phyloP scores from a whole-genome alignment of 2,113 vertebrate species.

The Sterrhoptilus dennistouni region DNA sequence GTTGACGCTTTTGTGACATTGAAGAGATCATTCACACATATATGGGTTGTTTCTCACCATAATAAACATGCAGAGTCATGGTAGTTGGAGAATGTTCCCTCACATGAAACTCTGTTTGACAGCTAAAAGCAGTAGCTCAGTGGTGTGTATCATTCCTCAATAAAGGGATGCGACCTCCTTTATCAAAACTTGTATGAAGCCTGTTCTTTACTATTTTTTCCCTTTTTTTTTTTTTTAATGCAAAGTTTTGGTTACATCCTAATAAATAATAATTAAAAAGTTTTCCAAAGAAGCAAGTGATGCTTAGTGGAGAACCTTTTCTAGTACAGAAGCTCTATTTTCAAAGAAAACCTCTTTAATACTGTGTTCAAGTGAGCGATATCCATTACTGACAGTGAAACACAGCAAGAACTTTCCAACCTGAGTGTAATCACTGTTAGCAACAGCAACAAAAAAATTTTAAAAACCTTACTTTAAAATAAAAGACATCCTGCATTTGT shows the following conservation, averaged over 20 bases:
- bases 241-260: neutral
- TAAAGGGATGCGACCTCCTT: neutral
- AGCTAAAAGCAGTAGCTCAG: neutral
- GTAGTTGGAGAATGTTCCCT: neutral
- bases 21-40: neutral
- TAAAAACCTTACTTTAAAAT: neutral
- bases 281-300: neutral
- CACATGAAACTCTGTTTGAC: neutral
- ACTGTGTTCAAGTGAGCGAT: neutral
- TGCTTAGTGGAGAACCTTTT: neutral
- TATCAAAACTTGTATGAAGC: accelerated
- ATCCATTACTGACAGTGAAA: neutral
- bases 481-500: neutral
- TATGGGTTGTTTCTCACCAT: neutral
- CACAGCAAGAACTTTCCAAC: neutral
- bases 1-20: neutral
- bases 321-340: neutral
- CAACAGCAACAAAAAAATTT: neutral
- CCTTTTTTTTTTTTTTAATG: too few species aligned
- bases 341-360: neutral
- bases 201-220: neutral
- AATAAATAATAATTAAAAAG: neutral
- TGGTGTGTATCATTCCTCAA: neutral
- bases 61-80: neutral
- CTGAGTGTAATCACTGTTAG: neutral